Percentiles rank a stretch among this genome's conserved stretches.
Conservation (phyloP, 1,140 invertebrate genomes). For the Epicauta chinensis region DNA sequence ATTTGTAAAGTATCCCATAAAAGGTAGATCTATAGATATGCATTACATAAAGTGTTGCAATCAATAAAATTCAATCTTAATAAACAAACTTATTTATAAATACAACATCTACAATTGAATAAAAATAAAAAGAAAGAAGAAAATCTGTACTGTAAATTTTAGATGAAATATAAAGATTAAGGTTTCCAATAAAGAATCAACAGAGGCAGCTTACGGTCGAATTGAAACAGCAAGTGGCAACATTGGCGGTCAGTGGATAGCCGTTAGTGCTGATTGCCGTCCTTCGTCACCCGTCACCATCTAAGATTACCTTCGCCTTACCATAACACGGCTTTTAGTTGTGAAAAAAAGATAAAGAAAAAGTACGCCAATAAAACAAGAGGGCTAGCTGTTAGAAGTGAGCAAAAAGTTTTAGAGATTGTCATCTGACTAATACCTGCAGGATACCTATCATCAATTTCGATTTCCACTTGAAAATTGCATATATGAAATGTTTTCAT, state of each 20-base stretch:
- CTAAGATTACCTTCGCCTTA: slow-evolving; percentile 41
- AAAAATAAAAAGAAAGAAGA: too few species aligned
- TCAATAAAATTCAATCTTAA: too few species aligned
- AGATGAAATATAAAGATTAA: slow-evolving; percentile 9
- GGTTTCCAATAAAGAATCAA: slow-evolving; percentile 5
- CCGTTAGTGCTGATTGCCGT: slow-evolving; percentile 41
- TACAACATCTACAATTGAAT: too few species aligned
- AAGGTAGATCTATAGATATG: too few species aligned
- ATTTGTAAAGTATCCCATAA: too few species aligned
- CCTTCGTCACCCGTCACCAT: slow-evolving; percentile 43
- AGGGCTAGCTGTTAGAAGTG: slow-evolving; percentile 30
- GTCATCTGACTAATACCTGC: slow-evolving; percentile 42
- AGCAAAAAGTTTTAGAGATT: slow-evolving; percentile 34
- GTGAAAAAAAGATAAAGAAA: slow-evolving; percentile 42
- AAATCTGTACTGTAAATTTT: too few species aligned
- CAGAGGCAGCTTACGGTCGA: slow-evolving; percentile 13
- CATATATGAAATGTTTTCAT: too few species aligned
- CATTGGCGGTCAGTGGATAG: slow-evolving; percentile 33
- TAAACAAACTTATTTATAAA: too few species aligned
- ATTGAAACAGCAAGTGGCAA: slow-evolving; percentile 10
- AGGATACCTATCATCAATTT: slow-evolving; percentile 26
- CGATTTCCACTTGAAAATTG: too few species aligned
- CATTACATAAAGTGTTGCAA: too few species aligned
- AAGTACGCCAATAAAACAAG: slow-evolving; percentile 41
- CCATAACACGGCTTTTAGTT: slow-evolving; percentile 40